phyloP scores from a whole-genome alignment of 92 coral and sea anemone genomes.

The Montipora capitata region DNA sequence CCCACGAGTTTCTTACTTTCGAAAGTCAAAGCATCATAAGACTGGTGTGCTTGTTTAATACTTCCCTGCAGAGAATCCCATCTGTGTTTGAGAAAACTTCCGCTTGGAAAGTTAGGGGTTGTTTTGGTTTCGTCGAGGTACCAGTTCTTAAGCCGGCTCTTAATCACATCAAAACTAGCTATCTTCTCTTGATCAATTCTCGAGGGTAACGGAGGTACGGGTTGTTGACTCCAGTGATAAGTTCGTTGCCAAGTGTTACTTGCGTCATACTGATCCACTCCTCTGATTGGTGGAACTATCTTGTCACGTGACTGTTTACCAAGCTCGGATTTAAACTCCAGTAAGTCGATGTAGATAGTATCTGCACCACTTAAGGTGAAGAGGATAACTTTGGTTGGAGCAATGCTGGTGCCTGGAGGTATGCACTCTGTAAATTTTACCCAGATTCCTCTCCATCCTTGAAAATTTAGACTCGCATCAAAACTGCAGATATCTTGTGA shows the following conservation, averaged over 20 bases:
- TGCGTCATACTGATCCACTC: slow-evolving; percentile 18
- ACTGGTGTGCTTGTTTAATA: slow-evolving; percentile 6
- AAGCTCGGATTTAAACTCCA: slow-evolving; percentile 30
- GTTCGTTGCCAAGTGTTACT: slow-evolving; percentile 69
- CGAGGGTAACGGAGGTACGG: slow-evolving; percentile 15
- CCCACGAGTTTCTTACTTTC: slow-evolving; percentile 9
- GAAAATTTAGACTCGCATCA: slow-evolving; percentile 36
- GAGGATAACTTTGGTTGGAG: background rate
- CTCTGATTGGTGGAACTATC: slow-evolving; percentile 73
- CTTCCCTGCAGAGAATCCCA: slow-evolving; percentile 25
- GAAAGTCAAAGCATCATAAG: slow-evolving; percentile 1
- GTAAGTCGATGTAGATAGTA: slow-evolving; percentile 64
- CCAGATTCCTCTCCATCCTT: slow-evolving; percentile 78
- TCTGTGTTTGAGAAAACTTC: slow-evolving; percentile 36
- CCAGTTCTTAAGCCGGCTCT: slow-evolving; percentile 66
- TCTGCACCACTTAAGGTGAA: slow-evolving; percentile 5
- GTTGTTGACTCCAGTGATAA: slow-evolving; percentile 67
- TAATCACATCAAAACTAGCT: slow-evolving; percentile 7
- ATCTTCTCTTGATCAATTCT: slow-evolving; percentile 12
- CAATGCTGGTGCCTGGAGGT: background rate
- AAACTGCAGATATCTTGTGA: background rate
- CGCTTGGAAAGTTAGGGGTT: slow-evolving; percentile 26
- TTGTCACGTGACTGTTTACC: slow-evolving; percentile 69
- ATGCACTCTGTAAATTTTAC: slow-evolving; percentile 50
- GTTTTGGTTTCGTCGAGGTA: slow-evolving; percentile 47